phyloP scores from a whole-genome alignment of 2,888 invertebrate species.

The Octonoba sinensis region DNA sequence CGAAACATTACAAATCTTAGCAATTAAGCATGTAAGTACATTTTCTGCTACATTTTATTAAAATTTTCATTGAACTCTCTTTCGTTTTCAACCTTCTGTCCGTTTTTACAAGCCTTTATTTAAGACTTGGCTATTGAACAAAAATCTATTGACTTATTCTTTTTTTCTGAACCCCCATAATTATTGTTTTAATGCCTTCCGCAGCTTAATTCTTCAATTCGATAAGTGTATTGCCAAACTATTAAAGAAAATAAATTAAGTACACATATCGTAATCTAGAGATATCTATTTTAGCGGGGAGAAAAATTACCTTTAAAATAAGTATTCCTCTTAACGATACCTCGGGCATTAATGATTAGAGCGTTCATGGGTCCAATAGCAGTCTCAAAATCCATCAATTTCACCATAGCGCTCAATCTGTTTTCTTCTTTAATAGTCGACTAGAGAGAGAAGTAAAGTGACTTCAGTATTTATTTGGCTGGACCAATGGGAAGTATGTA shows the following conservation, averaged over 20 bases:
- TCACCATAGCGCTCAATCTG: conserved; percentile 80
- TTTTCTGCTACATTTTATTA: too few species aligned
- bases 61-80: too few species aligned
- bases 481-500: neutral
- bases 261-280: neutral
- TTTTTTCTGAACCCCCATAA: too few species aligned
- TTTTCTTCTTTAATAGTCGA: conserved; percentile 81
- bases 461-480: neutral
- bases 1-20: too few species aligned
- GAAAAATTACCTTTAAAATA: conserved; percentile 71
- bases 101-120: too few species aligned
- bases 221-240: neutral
- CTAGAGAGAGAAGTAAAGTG: conserved; percentile 20
- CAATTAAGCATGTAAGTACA: too few species aligned
- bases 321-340: conserved; percentile 80
- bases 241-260: neutral
- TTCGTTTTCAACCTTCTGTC: too few species aligned
- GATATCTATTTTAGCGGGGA: neutral
- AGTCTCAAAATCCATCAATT: conserved; percentile 81
- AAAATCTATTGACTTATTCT: too few species aligned
- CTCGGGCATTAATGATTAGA: conserved; percentile 74
- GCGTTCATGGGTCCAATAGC: conserved; percentile 84
- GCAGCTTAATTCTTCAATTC: too few species aligned
- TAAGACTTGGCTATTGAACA: too few species aligned
- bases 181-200: too few species aligned